Percentiles rank a stretch among this genome's conserved stretches.
phyloP scores from a whole-genome alignment of 2,113 vertebrate species.

The Tenebrosternarchus preto region DNA sequence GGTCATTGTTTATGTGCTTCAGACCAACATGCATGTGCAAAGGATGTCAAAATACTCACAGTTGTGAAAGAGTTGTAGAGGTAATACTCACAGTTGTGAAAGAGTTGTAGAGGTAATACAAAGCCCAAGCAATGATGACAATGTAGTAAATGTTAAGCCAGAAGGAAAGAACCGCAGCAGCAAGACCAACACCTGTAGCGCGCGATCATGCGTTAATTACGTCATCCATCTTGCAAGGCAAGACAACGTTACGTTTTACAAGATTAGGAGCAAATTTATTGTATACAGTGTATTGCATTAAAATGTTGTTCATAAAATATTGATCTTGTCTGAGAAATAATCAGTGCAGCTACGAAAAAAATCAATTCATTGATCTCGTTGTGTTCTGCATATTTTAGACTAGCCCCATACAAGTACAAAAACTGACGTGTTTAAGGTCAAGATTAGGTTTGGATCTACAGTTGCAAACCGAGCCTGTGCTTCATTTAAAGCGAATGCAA shows the following conservation, averaged over 20 bases:
- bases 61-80: conserved; percentile 94
- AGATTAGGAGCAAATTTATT: background rate
- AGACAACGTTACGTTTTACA: background rate
- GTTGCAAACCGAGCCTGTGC: background rate
- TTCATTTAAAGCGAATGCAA: background rate
- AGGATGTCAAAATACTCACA: conserved; percentile 78
- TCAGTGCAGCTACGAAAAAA: too few species aligned
- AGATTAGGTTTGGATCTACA: too few species aligned
- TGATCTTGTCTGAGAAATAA: too few species aligned
- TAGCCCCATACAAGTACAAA: too few species aligned
- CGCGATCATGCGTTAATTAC: conserved; percentile 11
- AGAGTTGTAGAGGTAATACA: conserved; percentile 98
- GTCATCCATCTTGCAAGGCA: background rate
- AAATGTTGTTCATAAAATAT: too few species aligned
- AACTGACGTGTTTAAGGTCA: too few species aligned
- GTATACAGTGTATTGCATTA: too few species aligned
- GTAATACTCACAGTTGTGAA: conserved; percentile 90
- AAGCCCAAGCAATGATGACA: conserved; percentile 96
- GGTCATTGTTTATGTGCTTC: background rate
- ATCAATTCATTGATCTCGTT: too few species aligned
- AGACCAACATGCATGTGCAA: background rate
- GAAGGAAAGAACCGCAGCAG: conserved; percentile 94
- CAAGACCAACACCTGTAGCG: conserved; percentile 89
- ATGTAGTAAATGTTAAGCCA: conserved; percentile 99
- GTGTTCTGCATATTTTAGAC: too few species aligned